Evolutionary conservation across 2,888 invertebrate genomes (phyloP).

Genomic region (Prionchulus punctatus): DNA sequence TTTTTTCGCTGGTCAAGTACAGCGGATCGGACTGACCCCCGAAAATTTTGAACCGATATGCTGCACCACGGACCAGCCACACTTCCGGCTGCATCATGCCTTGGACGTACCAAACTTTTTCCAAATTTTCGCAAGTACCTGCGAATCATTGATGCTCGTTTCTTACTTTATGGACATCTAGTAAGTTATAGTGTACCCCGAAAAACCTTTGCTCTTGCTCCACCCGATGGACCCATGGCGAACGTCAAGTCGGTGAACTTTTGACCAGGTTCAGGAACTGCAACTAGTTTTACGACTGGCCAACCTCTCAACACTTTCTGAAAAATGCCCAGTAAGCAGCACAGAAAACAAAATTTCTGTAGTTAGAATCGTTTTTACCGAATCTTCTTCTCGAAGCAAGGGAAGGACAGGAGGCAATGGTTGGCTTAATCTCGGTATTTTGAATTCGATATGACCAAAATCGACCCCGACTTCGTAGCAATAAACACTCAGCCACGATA

Average conservation of each 20-base stretch:
- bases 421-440: not conserved
- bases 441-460: constrained; percentile 20
- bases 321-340: not conserved
- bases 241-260: not conserved
- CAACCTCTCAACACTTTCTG: not conserved
- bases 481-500: constrained; percentile 22
- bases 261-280: not conserved
- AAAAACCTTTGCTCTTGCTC: not conserved
- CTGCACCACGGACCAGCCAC: not conserved
- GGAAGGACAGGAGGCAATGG: not conserved
- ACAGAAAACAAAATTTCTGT: not conserved
- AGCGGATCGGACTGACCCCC: not conserved
- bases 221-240: not conserved
- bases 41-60: not conserved
- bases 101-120: not conserved
- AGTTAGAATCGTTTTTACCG: not conserved
- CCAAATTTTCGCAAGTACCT: constrained; percentile 1
- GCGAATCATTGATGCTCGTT: not conserved
- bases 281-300: not conserved
- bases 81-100: constrained; percentile 4
- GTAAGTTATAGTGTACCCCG: not conserved
- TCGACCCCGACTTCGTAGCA: constrained; percentile 19
- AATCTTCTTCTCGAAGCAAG: not conserved
- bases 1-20: not conserved
- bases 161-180: not conserved